These are phyloP conservation scores for Polydrusus pterygomalis DNA, from an alignment of 2,888 invertebrate genomes.

Conservation along the genomic window DNA sequence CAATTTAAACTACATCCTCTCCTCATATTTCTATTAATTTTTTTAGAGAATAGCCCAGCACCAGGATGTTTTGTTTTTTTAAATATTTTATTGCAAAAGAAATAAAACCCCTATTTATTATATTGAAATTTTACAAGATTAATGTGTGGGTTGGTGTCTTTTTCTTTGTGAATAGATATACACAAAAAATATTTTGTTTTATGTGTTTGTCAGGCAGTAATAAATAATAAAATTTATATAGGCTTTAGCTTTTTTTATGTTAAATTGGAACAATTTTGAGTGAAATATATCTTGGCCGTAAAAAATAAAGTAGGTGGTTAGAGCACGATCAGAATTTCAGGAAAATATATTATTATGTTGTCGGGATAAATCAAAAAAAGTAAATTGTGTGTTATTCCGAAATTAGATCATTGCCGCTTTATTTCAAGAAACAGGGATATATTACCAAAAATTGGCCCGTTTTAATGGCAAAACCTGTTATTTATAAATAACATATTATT, in stretches of 20 bases:
- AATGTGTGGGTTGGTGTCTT: conserved; percentile 26
- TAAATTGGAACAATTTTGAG: conserved; percentile 34
- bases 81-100: conserved; percentile 15
- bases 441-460: not conserved
- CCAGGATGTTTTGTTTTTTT: not conserved
- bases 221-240: conserved; percentile 50
- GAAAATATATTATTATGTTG: conserved; percentile 31
- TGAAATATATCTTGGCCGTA: conserved; percentile 37
- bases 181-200: conserved; percentile 42
- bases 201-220: conserved; percentile 48
- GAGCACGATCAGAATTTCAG: conserved; percentile 25
- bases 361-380: conserved; percentile 21
- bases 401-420: conserved; percentile 5
- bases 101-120: conserved; percentile 25
- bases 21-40: too few relatives aligned
- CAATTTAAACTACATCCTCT: too few relatives aligned
- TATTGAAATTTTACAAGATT: conserved; percentile 39
- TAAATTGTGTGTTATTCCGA: conserved; percentile 3
- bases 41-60: not conserved
- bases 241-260: conserved; percentile 44
- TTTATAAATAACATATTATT: too few relatives aligned
- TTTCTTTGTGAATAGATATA: conserved; percentile 31
- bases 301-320: conserved; percentile 45
- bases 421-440: not conserved
- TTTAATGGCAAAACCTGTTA: not conserved